A percentile compares a stretch with the other conserved stretches of the same genome.
phyloP scores from a whole-genome alignment of 2,888 invertebrate species.

The Drosophila anceps region DNA sequence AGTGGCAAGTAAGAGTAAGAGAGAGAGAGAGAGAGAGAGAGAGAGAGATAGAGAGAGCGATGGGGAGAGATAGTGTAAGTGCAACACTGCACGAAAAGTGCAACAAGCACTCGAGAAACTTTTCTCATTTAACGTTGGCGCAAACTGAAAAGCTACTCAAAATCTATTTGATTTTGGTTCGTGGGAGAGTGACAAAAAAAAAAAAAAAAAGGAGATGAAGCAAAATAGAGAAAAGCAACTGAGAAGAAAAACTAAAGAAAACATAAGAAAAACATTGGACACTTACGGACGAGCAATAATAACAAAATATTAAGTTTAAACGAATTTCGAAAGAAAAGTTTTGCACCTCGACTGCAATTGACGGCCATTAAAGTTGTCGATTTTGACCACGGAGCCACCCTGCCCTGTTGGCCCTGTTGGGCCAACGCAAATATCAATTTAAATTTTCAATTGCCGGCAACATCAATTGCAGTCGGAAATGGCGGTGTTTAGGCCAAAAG shows the following conservation, averaged over 20 bases:
- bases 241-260: constrained; percentile 18
- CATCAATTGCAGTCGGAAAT: constrained; percentile 26
- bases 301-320: constrained; percentile 76
- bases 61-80: constrained; percentile 19
- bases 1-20: not conserved
- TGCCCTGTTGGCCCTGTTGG: not conserved
- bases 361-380: constrained; percentile 68
- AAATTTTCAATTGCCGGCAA: constrained; percentile 72
- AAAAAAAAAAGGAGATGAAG: no score
- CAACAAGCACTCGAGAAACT: constrained; percentile 78
- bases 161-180: constrained; percentile 72
- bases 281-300: constrained; percentile 60
- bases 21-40: not conserved
- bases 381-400: constrained; percentile 11
- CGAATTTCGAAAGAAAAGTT: constrained; percentile 54
- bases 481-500: constrained; percentile 42
- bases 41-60: not conserved
- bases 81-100: constrained; percentile 59
- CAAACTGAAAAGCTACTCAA: constrained; percentile 80
- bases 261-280: constrained; percentile 55
- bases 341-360: constrained; percentile 55
- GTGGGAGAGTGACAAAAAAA: constrained; percentile 1
- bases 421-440: constrained; percentile 71
- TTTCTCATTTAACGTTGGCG: constrained; percentile 77
- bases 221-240: not conserved